phyloP scores from a whole-genome alignment of 2,113 vertebrate genomes.

The Mobula birostris region DNA sequence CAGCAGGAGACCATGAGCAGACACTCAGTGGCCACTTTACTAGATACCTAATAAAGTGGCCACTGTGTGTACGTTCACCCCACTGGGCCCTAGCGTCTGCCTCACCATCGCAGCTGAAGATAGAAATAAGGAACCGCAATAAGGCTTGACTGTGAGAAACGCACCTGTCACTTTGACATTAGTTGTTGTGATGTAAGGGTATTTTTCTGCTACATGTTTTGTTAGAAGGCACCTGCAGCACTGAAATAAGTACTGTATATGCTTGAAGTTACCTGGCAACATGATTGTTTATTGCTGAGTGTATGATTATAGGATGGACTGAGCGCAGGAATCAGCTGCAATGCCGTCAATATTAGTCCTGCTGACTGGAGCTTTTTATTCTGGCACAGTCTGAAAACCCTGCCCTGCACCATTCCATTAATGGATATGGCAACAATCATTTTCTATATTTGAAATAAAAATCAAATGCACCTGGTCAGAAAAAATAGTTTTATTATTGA shows the following conservation, averaged over 20 bases:
- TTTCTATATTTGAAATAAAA: not conserved
- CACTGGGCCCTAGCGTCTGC: not conserved
- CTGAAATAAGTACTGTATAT: not conserved
- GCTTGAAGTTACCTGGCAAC: constrained; percentile 25
- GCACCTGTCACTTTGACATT: not conserved
- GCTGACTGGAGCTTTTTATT: not conserved
- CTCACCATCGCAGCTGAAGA: not conserved
- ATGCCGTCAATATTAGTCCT: constrained; percentile 1
- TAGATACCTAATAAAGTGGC: no score
- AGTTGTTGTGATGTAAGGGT: constrained; percentile 15
- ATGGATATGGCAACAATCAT: not conserved
- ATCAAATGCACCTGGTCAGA: not conserved
- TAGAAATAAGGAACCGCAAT: not conserved
- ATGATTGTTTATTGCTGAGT: not conserved
- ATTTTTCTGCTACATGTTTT: constrained; percentile 31
- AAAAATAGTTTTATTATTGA: not conserved
- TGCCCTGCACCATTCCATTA: not conserved
- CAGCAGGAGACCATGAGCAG: no score
- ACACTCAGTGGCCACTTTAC: no score
- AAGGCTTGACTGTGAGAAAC: not conserved
- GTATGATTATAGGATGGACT: not conserved
- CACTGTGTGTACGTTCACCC: no score
- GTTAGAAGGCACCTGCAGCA: not conserved
- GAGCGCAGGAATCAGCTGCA: not conserved
- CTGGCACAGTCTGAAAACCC: not conserved